Evolutionary conservation across 2,888 invertebrate species (phyloP), one percentile per base, ranked within the genome.

Genomic region (Acrobasis suavella): DNA sequence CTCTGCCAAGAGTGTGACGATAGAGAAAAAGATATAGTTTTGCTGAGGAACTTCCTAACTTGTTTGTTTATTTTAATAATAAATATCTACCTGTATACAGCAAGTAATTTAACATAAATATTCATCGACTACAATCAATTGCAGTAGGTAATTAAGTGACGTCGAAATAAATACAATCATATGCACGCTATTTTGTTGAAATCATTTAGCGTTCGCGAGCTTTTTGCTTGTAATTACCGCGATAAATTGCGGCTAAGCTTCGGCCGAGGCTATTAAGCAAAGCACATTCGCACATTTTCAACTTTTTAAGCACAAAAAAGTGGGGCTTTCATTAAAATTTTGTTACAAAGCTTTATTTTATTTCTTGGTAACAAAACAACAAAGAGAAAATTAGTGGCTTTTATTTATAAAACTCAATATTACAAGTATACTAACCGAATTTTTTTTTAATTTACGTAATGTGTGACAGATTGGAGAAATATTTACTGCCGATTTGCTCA

Each of bases 181-280:
- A n/a, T n/a, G 46, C 14, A 56, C 55, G 55, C 16, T 16, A 39
- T 39, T 56, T 42, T 42, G 55, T 15, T 39, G 55, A 56, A 56
- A 56, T 56, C 55, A 56, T 56, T 56, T 10, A 56, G 39, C 39
- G 42, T 16, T 7, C 8, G 52, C 32, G 32, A 32, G 39, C 39
- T 56, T 56, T 56, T 56, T 55, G 54, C 54, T 55, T 39, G 39
- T 56, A 56, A 56, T 56, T 56, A 42, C 55, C 3, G 39, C 9
- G 17, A 56, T 56, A 56, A 56, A 56, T 39, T 56, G 55, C 37
- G 17, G 17, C 55, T 39, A 15, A 56, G 55, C 39, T 56, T 54
- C 39, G 12, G 39, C 10, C 2, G 12, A 56, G 55, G 55, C 17
- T 56, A 56, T 39, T 56, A 56, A 56, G 55, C 16, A 39, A 56